Evolutionary conservation across 1,140 invertebrate species (phyloP).

Genomic region (Littorina saxatilis): DNA sequence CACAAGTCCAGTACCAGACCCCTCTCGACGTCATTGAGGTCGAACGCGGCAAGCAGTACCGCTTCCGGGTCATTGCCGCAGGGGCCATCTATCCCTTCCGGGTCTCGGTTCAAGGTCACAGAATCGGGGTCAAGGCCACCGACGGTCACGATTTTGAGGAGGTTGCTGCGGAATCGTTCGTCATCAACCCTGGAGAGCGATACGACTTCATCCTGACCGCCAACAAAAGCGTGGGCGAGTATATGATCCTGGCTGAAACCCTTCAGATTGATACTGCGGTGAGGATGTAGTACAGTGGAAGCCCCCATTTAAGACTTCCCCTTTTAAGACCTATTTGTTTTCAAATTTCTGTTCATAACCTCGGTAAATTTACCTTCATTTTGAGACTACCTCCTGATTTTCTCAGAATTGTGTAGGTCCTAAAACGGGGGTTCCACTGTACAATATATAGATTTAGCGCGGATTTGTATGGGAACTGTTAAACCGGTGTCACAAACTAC

Average conservation of each 20-base stretch:
- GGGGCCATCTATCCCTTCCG: constrained; percentile 62
- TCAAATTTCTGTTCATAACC: no score
- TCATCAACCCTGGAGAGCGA: constrained; percentile 82
- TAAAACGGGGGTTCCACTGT: no score
- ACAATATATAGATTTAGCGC: no score
- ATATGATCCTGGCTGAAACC: constrained; percentile 86
- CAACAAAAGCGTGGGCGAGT: constrained; percentile 83
- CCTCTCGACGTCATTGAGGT: constrained; percentile 63
- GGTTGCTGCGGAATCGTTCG: constrained; percentile 76
- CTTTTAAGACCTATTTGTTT: no score
- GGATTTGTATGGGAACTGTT: no score
- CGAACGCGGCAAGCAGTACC: constrained; percentile 37
- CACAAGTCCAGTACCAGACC: constrained; percentile 51
- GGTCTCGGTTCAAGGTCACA: constrained; percentile 89
- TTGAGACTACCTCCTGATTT: no score
- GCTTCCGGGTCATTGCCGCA: constrained; percentile 64
- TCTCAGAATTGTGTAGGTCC: no score
- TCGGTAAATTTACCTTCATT: no score
- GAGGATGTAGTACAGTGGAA: not conserved
- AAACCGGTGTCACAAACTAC: no score
- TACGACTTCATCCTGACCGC: constrained; percentile 90
- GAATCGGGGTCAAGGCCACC: constrained; percentile 84
- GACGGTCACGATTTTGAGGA: constrained; percentile 89
- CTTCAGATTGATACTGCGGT: constrained; percentile 39
- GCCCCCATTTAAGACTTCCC: not conserved